Conservation (phyloP, 2,113 vertebrate genomes). For the Gymnogyps californianus region DNA sequence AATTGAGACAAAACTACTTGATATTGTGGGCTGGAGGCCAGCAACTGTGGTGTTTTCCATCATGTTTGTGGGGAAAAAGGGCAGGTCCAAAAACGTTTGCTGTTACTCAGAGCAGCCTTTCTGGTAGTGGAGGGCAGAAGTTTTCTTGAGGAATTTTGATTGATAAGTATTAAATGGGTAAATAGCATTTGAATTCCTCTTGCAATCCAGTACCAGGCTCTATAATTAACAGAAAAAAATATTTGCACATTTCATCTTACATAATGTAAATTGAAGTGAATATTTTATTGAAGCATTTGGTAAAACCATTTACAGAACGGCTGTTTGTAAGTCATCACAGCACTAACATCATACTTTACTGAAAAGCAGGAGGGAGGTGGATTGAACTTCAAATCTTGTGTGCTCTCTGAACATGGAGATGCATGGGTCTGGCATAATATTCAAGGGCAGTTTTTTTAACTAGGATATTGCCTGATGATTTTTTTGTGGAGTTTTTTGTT, state of each 20-base stretch:
- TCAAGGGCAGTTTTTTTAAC: background rate
- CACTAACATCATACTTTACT: background rate
- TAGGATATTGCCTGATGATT: background rate
- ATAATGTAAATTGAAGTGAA: background rate
- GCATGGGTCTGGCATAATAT: background rate
- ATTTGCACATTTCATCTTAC: background rate
- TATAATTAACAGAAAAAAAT: background rate
- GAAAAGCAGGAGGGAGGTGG: background rate
- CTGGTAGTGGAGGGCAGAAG: background rate
- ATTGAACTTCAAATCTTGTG: background rate
- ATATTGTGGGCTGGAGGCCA: conserved; percentile 1
- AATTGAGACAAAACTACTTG: conserved; percentile 36
- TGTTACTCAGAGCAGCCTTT: conserved; percentile 26
- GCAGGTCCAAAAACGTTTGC: conserved; percentile 2
- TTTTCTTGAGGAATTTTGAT: background rate
- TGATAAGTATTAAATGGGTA: background rate
- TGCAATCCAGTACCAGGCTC: background rate
- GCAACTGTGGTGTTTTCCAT: conserved; percentile 8
- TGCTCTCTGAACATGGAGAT: background rate
- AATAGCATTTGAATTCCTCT: background rate
- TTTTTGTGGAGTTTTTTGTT: background rate
- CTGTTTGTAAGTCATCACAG: background rate
- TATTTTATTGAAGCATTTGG: background rate
- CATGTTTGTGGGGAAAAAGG: background rate
- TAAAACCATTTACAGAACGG: background rate